A percentile compares a stretch with the other conserved stretches of the same genome.
Evolutionary conservation across 2,888 invertebrate genomes (phyloP).

Genomic region (Synanthedon tipuliformis): DNA sequence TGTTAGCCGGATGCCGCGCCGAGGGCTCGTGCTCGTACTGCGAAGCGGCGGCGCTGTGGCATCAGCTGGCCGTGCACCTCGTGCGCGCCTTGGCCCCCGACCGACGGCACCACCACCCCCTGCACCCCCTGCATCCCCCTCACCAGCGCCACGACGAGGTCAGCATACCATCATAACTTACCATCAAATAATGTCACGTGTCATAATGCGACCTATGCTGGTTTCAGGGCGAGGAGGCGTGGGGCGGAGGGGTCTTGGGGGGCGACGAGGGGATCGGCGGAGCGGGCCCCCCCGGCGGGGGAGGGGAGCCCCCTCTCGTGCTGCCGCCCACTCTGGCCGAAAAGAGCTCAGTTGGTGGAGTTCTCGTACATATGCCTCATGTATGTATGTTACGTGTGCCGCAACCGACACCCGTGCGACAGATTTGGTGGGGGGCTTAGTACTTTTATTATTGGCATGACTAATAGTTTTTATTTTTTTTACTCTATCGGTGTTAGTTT

Average conservation of each 20-base stretch:
- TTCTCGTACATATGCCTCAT: conserved; percentile 92
- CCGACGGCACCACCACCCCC: conserved; percentile 53
- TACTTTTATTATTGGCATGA: background rate
- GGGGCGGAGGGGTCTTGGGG: conserved; percentile 79
- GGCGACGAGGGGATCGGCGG: conserved; percentile 60
- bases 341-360: conserved; percentile 83
- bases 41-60: conserved; percentile 94
- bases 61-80: conserved; percentile 86
- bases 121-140: too few relatives aligned
- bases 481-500: background rate
- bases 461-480: background rate
- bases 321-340: conserved; percentile 66
- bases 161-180: too few relatives aligned
- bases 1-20: conserved; percentile 37
- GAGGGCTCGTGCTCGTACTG: conserved; percentile 88
- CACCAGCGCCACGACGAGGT: too few relatives aligned
- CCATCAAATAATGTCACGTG: too few relatives aligned
- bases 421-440: background rate
- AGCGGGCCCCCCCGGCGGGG: conserved; percentile 29
- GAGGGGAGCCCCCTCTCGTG: conserved; percentile 26
- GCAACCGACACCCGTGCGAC: background rate
- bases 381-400: conserved; percentile 66
- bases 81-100: conserved; percentile 84
- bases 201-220: too few relatives aligned
- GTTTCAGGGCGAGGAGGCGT: conserved; percentile 72